Evolutionary conservation across 2,797 vertebrate species (phyloP), one percentile per base, ranked within the genome.

Genomic region (Steatocranus sp.): DNA sequence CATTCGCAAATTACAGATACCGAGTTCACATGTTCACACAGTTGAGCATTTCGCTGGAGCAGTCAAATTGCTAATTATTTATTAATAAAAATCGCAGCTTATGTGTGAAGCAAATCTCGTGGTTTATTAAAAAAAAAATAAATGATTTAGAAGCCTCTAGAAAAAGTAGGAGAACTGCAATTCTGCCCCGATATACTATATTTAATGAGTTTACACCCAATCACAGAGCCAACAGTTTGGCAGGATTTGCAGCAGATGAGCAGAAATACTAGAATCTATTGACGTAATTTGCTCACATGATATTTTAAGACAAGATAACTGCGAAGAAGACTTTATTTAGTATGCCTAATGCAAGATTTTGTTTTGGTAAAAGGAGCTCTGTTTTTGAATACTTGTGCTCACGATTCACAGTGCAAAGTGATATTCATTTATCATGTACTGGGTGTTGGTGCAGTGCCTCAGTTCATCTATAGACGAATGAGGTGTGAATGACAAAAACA

Each of bases 321-420:
- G 34, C 3, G 0, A 0, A 38, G 11, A 61, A 38, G 34, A 4
- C 7, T 38, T 38, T 2, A 6, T 66, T 38, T 66, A 38, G 34
- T 38, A 38, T 63, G 2, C 4, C 32, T 63, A 12, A 63, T 14
- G 58, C 11, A 63, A 36, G 17, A 0, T 36, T 63, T 63, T 63
- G 58, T 20, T 63, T 63, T 36, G 18, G 58, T 63, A n/a, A 36
- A 63, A 7, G 58, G 18, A 38, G n/a, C 34, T 32, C 2, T 66
- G 11, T 23, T 66, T 38, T 38, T 66, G 61, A 61, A n/a, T 25
- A 23, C 36, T 6, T 0, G 36, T 41, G 0, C 36, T 68, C 11
- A 23, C 3, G 1, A 6, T 15, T 66, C 61, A 66, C 34, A 41
- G 1, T 43, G 1, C 63, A 25, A 68, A 68, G 23, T 5, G 8